Base-by-base conservation (phyloP, 92 coral and sea anemone genomes). In the Epizoanthus fatuus region DNA sequence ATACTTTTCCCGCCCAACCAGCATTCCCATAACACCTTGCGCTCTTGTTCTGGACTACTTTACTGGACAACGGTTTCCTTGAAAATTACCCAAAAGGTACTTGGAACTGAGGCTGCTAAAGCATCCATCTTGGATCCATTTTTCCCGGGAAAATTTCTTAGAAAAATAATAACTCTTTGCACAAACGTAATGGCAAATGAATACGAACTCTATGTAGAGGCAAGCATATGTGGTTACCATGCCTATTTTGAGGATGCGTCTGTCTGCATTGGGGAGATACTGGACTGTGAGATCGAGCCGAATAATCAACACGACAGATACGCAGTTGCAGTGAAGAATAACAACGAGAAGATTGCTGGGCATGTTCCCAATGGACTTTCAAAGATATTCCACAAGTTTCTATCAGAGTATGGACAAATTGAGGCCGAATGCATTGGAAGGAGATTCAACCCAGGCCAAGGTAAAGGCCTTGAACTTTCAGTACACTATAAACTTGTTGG, bases 371-470 rank as follows among this genome's bases (percentile, higher is more conserved):
- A 42, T 3, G 79, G 52, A 56, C 4, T 82, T 0, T 69, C 80
- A 7, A 83, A 44, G 81, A 20, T 84, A 2, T 84, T 72, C 57
- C 52, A 83, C 29, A 83, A 83, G 75, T 83, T 83, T 71, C 56
- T 72, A 20, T 20, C 51, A 69, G 57, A 84, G 44, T 62, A 72
- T 58, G 88, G 81, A 44, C 13, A 79, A 56, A 40, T 70, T 72
- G 81, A 83, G 58, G 87, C 56, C 7, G 87, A 83, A 44, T 83
- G 87, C 29, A 83, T 83, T 54, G 87, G 87, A 1, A 7, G 3
- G 54, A 25, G 87, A 11, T 56, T 40, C 55, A 83, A 83, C 52
- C 29, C 16, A 63, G 86, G 86, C 70, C 76, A 81, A 4, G n/a
- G n/a, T n/a, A n/a, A n/a, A n/a, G n/a, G n/a, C n/a, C n/a, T n/a